phyloP scores from a whole-genome alignment of 2,888 invertebrate genomes.

The Caenorhabditis macrosperma region DNA sequence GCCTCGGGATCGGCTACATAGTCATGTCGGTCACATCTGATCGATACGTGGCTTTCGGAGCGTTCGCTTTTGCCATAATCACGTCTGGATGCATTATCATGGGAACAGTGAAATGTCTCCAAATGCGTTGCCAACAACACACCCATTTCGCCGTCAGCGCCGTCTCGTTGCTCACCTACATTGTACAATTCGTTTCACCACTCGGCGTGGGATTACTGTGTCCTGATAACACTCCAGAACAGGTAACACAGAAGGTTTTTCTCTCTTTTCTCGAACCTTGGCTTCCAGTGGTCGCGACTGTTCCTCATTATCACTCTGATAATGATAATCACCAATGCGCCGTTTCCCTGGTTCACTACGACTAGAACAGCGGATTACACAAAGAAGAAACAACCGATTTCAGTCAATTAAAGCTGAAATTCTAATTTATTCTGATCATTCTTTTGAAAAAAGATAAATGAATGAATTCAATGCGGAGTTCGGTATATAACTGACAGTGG shows the following conservation, averaged over 20 bases:
- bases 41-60: slow-evolving; percentile 57
- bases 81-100: slow-evolving; percentile 68
- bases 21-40: slow-evolving; percentile 59
- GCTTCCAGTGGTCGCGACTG: slow-evolving; percentile 45
- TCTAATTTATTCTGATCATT: too few relatives aligned
- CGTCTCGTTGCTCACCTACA: slow-evolving; percentile 43
- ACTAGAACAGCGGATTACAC: slow-evolving; percentile 39
- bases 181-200: slow-evolving; percentile 60
- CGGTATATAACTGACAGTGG: too few relatives aligned
- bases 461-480: too few relatives aligned
- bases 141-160: slow-evolving; percentile 65
- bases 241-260: slow-evolving; percentile 26
- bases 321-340: slow-evolving; percentile 39
- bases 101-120: slow-evolving; percentile 66
- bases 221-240: slow-evolving; percentile 61
- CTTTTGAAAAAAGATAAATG: too few relatives aligned
- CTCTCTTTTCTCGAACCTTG: background rate
- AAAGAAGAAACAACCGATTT: slow-evolving; percentile 30
- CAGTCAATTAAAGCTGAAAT: slow-evolving; percentile 18
- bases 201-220: slow-evolving; percentile 57
- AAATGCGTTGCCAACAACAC: slow-evolving; percentile 64
- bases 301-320: slow-evolving; percentile 37
- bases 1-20: slow-evolving; percentile 62
- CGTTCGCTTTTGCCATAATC: slow-evolving; percentile 65
- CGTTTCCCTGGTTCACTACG: slow-evolving; percentile 42